Base-by-base conservation (phyloP, 2,113 vertebrate species). In the Channa maculata region DNA sequence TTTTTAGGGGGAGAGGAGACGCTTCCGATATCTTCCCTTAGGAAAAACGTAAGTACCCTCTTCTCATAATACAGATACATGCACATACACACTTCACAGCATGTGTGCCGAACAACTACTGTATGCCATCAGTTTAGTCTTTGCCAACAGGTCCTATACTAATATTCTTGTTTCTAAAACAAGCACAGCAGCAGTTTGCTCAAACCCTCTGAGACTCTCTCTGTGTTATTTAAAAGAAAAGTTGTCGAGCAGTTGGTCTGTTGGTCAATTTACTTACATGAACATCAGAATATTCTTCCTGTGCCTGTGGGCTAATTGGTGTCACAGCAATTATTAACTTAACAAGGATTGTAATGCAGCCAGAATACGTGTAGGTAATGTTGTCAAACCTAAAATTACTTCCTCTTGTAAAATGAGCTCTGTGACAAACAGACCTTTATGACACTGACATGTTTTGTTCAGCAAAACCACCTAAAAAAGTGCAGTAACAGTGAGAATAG, bases 1-100 rank as follows among this genome's bases (percentile, higher is more conserved):
- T 83, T 93, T 92, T 92, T 89, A 89, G 81, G 69, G 84, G 76
- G 77, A 89, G 80, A 92, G 85, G 70, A 90, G 87, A 91, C 3
- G 77, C 83, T 91, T 91, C 89, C 83, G 80, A 85, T 86, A 84
- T 87, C 75, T 77, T 88, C 88, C 84, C 87, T 84, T 43, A 84
- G 81, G 87, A 92, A 65, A 84, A 82, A 77, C 3, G 36, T 49
- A 78, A 87, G 71, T 77, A 85, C 83, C 79, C 66, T 50, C 65
- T 57, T 79, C 82, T 86, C 77, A 74, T 74, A 75, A 82, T 79
- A 68, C 82, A 67, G 58, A 74, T 59, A 48, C 64, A 51, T 11
- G 36, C 64, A 59, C 59, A 48, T 48, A 38, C 63, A 13, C 66
- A 37, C 24, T 38, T 39, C 44, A 52, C 59, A 11, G 72, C 33